phyloP scores from a whole-genome alignment of 2,797 vertebrate genomes.

The Gastrophryne carolinensis region DNA sequence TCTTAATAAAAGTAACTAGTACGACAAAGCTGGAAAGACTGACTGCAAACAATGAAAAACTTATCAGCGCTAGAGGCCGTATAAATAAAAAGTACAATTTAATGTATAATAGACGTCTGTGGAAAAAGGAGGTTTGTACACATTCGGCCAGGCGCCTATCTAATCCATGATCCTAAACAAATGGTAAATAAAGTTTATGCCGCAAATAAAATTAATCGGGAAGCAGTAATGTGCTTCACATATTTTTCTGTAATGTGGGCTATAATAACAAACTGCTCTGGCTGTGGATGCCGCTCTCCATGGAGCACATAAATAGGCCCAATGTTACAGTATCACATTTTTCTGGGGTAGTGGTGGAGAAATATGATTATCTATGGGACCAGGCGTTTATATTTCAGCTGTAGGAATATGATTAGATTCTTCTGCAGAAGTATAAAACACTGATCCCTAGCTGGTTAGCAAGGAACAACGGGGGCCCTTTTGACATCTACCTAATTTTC shows the following conservation, averaged over 20 bases:
- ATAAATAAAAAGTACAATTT: slow-evolving; percentile 29
- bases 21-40: slow-evolving; percentile 35
- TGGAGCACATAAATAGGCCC: slow-evolving; percentile 20
- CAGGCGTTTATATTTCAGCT: slow-evolving; percentile 20
- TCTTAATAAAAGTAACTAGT: slow-evolving; percentile 28
- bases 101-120: not conserved
- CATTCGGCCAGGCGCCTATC: slow-evolving; percentile 1
- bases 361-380: slow-evolving; percentile 26
- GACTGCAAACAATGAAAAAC: slow-evolving; percentile 36
- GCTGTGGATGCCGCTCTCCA: not conserved
- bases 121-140: not conserved
- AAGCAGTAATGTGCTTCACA: slow-evolving; percentile 7
- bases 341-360: not conserved
- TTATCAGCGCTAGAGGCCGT: slow-evolving; percentile 19
- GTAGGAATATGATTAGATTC: not conserved
- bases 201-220: slow-evolving; percentile 38
- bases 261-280: not conserved
- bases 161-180: slow-evolving; percentile 24
- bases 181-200: slow-evolving; percentile 44
- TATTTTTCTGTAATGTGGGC: not conserved
- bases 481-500: too few species aligned
- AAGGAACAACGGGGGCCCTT: not conserved
- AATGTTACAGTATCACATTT: slow-evolving; percentile 4
- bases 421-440: not conserved
- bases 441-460: not conserved